Evolutionary conservation across 1,140 invertebrate genomes (phyloP).

Genomic region (Protaetia brevitarsis): DNA sequence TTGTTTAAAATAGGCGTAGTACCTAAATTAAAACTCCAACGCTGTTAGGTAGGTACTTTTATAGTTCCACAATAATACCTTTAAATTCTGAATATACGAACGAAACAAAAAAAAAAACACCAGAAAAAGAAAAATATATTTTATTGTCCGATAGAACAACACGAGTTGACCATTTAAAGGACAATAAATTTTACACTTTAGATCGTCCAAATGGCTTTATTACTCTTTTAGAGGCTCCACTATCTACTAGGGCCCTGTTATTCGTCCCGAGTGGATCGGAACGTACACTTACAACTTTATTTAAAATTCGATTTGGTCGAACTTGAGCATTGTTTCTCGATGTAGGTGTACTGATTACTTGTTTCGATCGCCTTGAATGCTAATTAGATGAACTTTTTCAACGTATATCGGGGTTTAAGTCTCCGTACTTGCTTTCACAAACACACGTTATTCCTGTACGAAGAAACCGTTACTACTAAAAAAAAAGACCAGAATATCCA

Average conservation of each 20-base stretch:
- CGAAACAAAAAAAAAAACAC: background rate
- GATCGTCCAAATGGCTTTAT: constrained; percentile 26
- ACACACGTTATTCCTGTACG: background rate
- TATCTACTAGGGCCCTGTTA: constrained; percentile 24
- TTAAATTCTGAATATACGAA: background rate
- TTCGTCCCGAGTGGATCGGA: constrained; percentile 2
- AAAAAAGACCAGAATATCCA: background rate
- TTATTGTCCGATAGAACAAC: constrained; percentile 25
- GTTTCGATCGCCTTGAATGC: constrained; percentile 20
- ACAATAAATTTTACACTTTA: constrained; percentile 29
- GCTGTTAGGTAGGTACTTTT: no score
- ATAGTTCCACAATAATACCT: constrained; percentile 5
- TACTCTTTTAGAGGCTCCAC: constrained; percentile 26
- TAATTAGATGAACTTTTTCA: constrained; percentile 22
- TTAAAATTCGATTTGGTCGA: constrained; percentile 28
- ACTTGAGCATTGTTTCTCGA: constrained; percentile 25
- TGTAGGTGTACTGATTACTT: constrained; percentile 26
- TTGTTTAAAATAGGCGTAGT: no score
- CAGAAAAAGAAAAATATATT: background rate
- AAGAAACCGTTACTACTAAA: background rate
- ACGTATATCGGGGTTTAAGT: constrained; percentile 20
- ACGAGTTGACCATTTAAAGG: constrained; percentile 28
- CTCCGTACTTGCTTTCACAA: constrained; percentile 10
- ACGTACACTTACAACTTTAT: constrained; percentile 26
- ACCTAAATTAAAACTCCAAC: no score